phyloP scores from a whole-genome alignment of 1,140 invertebrate genomes.

The Drosophila eugracilis region DNA sequence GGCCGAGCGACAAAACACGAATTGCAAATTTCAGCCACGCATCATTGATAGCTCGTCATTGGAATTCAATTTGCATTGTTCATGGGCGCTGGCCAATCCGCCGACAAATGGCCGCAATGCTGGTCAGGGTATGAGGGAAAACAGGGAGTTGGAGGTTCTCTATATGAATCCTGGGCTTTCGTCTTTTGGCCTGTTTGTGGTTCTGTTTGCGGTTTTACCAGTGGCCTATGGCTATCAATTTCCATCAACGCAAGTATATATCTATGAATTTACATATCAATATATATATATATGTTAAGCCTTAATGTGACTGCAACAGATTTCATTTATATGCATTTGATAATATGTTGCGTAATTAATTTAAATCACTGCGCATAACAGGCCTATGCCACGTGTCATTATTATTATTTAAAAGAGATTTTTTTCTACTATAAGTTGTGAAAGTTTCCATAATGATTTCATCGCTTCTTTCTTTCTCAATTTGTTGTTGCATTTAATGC shows the following conservation, averaged over 20 bases:
- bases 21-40: slow-evolving; percentile 80
- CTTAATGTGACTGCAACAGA: slow-evolving; percentile 37
- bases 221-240: slow-evolving; percentile 64
- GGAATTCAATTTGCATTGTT: slow-evolving; percentile 81
- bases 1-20: slow-evolving; percentile 73
- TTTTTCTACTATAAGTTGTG: slow-evolving; percentile 9
- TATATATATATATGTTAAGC: not conserved
- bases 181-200: slow-evolving; percentile 72
- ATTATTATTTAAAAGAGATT: slow-evolving; percentile 27
- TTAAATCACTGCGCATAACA: slow-evolving; percentile 54
- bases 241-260: slow-evolving; percentile 31
- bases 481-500: not conserved
- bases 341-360: slow-evolving; percentile 61
- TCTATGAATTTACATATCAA: slow-evolving; percentile 1
- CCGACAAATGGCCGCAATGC: slow-evolving; percentile 48
- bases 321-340: slow-evolving; percentile 60
- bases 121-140: not conserved
- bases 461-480: not conserved
- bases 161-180: slow-evolving; percentile 39
- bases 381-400: not conserved
- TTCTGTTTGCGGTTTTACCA: slow-evolving; percentile 33
- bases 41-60: slow-evolving; percentile 79
- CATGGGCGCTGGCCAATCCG: slow-evolving; percentile 34
- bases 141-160: not conserved
- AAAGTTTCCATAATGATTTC: not conserved